Evolutionary conservation across 2,888 invertebrate genomes (phyloP).

Genomic region (Zootermopsis nevadensis): DNA sequence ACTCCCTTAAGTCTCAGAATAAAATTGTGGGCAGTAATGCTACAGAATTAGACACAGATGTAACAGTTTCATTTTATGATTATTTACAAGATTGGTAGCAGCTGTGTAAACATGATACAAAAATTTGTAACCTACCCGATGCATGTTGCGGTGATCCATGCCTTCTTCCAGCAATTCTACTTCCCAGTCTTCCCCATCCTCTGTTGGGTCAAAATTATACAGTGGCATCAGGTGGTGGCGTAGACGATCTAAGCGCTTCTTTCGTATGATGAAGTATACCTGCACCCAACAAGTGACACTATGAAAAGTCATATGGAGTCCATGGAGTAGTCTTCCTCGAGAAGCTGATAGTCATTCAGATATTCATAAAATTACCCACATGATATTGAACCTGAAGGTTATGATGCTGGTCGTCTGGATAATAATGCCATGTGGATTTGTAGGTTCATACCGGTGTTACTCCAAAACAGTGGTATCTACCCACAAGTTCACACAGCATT

Average conservation of each 20-base stretch:
- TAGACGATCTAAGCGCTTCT: constrained; percentile 68
- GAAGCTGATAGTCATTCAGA: too few species aligned
- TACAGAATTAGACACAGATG: too few species aligned
- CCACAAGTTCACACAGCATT: too few species aligned
- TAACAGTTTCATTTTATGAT: neutral
- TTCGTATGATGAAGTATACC: constrained; percentile 67
- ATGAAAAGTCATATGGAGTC: neutral
- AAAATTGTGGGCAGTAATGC: too few species aligned
- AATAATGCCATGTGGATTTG: too few species aligned
- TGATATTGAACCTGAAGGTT: too few species aligned
- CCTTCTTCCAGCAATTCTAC: constrained; percentile 68
- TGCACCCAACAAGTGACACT: constrained; percentile 55
- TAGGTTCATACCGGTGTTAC: too few species aligned
- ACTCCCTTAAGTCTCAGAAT: too few species aligned
- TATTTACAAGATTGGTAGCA: neutral
- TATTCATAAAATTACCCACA: too few species aligned
- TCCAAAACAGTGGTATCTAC: too few species aligned
- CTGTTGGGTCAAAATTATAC: constrained; percentile 76
- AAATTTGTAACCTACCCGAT: constrained; percentile 30
- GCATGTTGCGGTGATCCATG: constrained; percentile 36
- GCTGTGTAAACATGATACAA: neutral
- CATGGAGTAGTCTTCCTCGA: too few species aligned
- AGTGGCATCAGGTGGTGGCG: constrained; percentile 74
- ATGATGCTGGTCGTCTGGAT: too few species aligned
- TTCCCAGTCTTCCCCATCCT: constrained; percentile 76